Evolutionary conservation across 2,888 invertebrate genomes (phyloP).

Genomic region (Gari tellinella): DNA sequence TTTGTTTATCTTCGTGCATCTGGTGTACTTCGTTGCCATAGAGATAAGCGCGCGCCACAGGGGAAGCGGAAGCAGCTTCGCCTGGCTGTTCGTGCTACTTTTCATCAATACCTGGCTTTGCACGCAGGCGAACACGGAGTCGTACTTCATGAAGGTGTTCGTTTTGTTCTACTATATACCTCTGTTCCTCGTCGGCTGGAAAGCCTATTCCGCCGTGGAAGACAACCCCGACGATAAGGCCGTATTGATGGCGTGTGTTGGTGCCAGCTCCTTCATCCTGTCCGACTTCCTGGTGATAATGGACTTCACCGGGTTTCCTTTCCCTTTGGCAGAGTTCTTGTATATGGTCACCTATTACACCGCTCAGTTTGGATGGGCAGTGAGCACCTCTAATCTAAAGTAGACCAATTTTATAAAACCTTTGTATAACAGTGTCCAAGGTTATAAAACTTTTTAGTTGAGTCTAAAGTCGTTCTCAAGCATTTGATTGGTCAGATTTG

Average conservation of each 20-base stretch:
- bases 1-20: conserved; percentile 66
- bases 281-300: conserved; percentile 71
- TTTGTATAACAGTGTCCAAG: no score
- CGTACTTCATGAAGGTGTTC: conserved; percentile 52
- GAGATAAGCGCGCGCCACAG: conserved; percentile 52
- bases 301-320: conserved; percentile 64
- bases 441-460: no score
- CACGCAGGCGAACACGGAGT: conserved; percentile 51
- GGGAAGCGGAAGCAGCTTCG: conserved; percentile 38
- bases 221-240: conserved; percentile 54
- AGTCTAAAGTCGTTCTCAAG: no score
- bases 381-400: conserved; percentile 60
- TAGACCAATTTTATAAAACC: conserved; percentile 1
- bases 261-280: conserved; percentile 66
- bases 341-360: conserved; percentile 73
- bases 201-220: conserved; percentile 65
- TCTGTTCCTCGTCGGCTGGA: conserved; percentile 70
- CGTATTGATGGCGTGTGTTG: conserved; percentile 60
- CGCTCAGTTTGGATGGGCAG: conserved; percentile 71
- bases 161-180: conserved; percentile 63
- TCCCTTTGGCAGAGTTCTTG: conserved; percentile 63
- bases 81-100: conserved; percentile 54
- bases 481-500: no score
- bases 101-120: conserved; percentile 55
- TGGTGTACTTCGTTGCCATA: conserved; percentile 61